phyloP scores from a whole-genome alignment of 1,140 invertebrate species.

The Cotesia typhae region DNA sequence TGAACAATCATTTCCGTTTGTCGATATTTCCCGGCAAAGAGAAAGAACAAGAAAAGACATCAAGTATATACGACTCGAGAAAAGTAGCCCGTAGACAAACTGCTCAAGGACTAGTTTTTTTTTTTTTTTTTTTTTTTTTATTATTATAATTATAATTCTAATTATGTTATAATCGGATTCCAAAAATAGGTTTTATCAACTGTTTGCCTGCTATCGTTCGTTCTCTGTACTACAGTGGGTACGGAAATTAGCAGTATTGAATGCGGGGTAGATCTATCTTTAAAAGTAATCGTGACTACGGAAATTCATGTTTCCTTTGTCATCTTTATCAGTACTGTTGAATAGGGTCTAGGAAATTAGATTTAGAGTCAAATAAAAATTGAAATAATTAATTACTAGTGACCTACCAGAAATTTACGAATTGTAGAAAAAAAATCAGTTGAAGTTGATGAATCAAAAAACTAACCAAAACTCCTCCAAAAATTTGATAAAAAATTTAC shows the following conservation, averaged over 20 bases:
- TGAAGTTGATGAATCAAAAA: no score
- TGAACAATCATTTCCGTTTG: constrained; percentile 34
- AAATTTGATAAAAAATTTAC: no score
- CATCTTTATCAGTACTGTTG: not conserved
- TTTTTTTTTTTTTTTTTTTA: no score
- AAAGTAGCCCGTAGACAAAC: not conserved
- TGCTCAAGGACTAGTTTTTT: not conserved
- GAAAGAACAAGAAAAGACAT: not conserved
- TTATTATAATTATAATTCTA: no score
- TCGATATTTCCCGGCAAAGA: constrained; percentile 29
- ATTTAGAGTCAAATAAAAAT: not conserved
- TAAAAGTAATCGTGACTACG: constrained; percentile 3
- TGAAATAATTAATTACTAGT: no score
- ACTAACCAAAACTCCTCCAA: no score
- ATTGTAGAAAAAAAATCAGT: no score
- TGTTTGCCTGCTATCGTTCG: not conserved
- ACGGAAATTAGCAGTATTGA: constrained; percentile 11
- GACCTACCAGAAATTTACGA: no score
- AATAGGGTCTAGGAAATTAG: not conserved
- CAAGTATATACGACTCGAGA: no score
- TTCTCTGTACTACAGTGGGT: no score
- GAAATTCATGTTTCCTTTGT: constrained; percentile 15
- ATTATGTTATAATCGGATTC: not conserved
- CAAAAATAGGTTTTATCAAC: not conserved
- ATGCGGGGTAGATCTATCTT: not conserved